These are phyloP conservation scores for Champsocephalus gunnari DNA, from an alignment of 2,797 vertebrate species.

Conservation along the genomic window DNA sequence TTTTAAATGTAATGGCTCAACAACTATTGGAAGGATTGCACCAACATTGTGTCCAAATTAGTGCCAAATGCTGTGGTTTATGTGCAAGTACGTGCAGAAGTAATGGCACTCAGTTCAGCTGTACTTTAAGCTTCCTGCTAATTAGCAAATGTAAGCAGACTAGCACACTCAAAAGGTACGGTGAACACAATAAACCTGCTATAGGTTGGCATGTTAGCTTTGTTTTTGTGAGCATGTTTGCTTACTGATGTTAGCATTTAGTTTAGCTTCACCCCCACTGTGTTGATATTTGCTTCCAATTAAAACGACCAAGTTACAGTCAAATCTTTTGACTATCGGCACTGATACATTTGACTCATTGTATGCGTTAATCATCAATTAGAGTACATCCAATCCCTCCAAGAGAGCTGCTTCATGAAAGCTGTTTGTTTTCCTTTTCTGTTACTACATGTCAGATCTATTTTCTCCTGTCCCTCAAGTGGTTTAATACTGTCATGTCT, in stretches of 20 bases:
- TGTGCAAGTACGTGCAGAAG: background rate
- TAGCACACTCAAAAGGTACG: background rate
- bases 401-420: conserved; percentile 30
- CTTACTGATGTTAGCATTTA: background rate
- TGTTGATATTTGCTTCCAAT: conserved; percentile 1
- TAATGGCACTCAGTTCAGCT: background rate
- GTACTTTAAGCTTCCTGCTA: background rate
- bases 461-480: conserved; percentile 31
- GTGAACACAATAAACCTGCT: background rate
- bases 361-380: conserved; percentile 36
- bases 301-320: background rate
- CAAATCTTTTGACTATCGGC: no score
- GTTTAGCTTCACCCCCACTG: background rate
- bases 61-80: background rate
- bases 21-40: background rate
- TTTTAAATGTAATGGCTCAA: no score
- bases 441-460: conserved; percentile 41
- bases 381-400: conserved; percentile 54
- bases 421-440: conserved; percentile 34
- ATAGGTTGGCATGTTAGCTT: no score
- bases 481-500: conserved; percentile 69
- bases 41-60: background rate
- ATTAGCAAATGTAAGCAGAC: background rate
- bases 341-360: conserved; percentile 55
- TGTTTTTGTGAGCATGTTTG: background rate